Percentiles rank a stretch among this genome's conserved stretches.
phyloP scores from a whole-genome alignment of 1,140 invertebrate genomes.

The Venustaconcha ellipsiformis region DNA sequence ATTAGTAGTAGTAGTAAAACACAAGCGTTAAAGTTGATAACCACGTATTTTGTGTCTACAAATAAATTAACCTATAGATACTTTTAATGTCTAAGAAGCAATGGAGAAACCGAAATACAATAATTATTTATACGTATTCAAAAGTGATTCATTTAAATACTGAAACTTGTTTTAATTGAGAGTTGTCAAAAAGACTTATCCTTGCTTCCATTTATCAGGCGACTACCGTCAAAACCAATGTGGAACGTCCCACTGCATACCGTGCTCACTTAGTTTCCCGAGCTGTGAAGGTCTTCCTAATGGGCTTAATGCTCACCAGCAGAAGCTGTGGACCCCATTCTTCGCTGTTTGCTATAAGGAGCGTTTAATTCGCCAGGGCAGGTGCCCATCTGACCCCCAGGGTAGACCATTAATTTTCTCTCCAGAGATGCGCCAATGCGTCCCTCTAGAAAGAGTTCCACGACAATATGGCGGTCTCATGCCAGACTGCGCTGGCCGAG shows the following conservation, averaged over 20 bases:
- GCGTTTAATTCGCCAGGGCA: slow-evolving; percentile 40
- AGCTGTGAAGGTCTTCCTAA: slow-evolving; percentile 37
- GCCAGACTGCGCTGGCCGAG: no score
- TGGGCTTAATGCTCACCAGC: slow-evolving; percentile 44
- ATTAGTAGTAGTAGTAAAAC: no score
- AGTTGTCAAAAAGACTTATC: background rate
- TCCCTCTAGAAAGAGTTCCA: background rate
- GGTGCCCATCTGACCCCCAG: background rate
- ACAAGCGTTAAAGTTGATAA: no score
- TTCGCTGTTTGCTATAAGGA: slow-evolving; percentile 45
- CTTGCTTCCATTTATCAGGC: slow-evolving; percentile 11
- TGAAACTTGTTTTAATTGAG: background rate
- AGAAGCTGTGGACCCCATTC: slow-evolving; percentile 42
- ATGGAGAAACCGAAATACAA: background rate
- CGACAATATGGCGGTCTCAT: no score
- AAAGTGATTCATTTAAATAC: no score
- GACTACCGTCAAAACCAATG: slow-evolving; percentile 21
- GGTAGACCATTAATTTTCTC: slow-evolving; percentile 8
- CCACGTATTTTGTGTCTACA: no score
- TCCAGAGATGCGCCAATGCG: slow-evolving; percentile 7
- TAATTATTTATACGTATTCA: no score
- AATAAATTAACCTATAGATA: background rate
- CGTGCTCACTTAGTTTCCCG: slow-evolving; percentile 44
- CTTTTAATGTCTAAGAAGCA: background rate
- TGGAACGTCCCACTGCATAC: slow-evolving; percentile 31